Percentiles rank a stretch among this genome's conserved stretches.
These are phyloP conservation scores for Amphipyra tragopoginis DNA, from an alignment of 2,888 invertebrate genomes.

Conservation along the genomic window DNA sequence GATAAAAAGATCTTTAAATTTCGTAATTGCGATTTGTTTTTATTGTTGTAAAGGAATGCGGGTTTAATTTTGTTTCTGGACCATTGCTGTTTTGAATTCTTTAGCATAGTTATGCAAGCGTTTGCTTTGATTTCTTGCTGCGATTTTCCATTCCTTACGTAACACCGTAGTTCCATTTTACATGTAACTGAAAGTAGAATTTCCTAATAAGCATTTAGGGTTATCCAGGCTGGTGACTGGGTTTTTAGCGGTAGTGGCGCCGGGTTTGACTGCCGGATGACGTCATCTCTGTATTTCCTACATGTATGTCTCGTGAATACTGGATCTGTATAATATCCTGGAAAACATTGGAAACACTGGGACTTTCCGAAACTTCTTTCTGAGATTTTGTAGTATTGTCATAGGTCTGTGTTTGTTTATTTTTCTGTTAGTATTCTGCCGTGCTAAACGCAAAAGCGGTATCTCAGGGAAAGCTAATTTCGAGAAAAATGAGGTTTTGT, in stretches of 20 bases:
- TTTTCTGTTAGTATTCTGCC: no score
- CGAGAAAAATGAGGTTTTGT: no score
- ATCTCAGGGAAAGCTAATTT: no score
- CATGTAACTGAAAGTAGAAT: constrained; percentile 20
- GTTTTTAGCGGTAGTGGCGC: constrained; percentile 11
- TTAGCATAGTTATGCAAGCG: not conserved
- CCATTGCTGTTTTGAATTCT: not conserved
- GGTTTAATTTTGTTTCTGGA: not conserved
- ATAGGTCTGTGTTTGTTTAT: no score
- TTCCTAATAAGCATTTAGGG: constrained; percentile 24
- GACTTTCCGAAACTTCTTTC: not conserved
- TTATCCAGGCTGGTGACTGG: constrained; percentile 13
- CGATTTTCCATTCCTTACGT: not conserved
- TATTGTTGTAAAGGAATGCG: constrained; percentile 4
- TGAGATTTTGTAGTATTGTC: no score
- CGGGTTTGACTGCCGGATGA: constrained; percentile 5
- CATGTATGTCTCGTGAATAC: constrained; percentile 3
- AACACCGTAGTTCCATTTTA: constrained; percentile 9
- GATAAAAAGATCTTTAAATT: constrained; percentile 28
- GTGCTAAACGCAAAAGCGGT: no score
- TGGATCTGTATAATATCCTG: not conserved
- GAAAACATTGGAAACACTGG: not conserved
- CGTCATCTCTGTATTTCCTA: constrained; percentile 16
- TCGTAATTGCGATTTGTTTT: constrained; percentile 17
- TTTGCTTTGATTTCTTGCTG: not conserved